These are phyloP conservation scores for Cydia pomonella DNA, from an alignment of 1,140 invertebrate species.

Conservation along the genomic window DNA sequence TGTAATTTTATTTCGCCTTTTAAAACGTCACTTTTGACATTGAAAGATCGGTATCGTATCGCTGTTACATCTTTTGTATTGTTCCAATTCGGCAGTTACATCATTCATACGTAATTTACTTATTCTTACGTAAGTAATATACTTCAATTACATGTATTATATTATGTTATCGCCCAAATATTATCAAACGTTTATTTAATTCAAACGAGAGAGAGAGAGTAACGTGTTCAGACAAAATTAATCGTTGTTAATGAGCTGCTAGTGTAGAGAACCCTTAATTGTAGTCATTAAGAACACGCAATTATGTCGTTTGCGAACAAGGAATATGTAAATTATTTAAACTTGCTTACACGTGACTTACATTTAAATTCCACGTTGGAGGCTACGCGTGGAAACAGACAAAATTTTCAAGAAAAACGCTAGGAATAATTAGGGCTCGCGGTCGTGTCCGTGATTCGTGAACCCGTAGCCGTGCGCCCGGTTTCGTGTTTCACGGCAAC, in stretches of 20 bases:
- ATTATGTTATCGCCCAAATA: neutral
- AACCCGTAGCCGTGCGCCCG: no score
- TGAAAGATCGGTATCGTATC: no score
- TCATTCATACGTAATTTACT: no score
- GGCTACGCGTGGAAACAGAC: neutral
- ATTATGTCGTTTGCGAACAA: conserved; percentile 8
- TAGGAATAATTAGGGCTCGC: no score
- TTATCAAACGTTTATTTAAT: conserved; percentile 1
- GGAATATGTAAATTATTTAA: conserved; percentile 12
- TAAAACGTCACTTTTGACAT: no score
- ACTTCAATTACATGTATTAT: no score
- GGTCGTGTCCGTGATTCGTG: no score
- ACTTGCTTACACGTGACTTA: neutral
- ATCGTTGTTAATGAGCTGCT: conserved; percentile 3
- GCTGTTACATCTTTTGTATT: no score
- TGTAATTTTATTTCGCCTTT: no score
- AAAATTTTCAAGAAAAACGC: neutral
- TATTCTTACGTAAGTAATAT: no score
- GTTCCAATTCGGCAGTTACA: no score
- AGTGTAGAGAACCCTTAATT: neutral
- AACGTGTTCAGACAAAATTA: conserved; percentile 11
- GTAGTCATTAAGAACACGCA: conserved; percentile 8
- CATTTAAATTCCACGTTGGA: neutral
- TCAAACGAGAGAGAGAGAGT: conserved; percentile 1
- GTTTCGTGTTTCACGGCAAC: no score